phyloP scores from a whole-genome alignment of 2,113 vertebrate genomes.

The Macaca nemestrina region DNA sequence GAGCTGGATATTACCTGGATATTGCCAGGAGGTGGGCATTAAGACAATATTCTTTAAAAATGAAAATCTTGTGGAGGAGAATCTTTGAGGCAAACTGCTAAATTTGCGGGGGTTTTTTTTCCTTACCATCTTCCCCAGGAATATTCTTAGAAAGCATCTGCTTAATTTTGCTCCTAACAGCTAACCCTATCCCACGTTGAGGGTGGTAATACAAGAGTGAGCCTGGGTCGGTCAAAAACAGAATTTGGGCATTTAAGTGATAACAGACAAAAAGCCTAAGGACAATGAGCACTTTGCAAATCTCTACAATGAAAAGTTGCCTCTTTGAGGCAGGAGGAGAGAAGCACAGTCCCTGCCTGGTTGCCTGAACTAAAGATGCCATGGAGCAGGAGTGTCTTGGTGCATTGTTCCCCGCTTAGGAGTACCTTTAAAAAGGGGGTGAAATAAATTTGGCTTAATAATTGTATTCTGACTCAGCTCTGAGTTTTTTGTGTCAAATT shows the following conservation, averaged over 20 bases:
- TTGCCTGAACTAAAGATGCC: not conserved
- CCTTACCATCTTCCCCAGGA: not conserved
- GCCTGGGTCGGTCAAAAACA: slow-evolving; percentile 33
- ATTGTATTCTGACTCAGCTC: slow-evolving; percentile 35
- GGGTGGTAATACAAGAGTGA: not conserved
- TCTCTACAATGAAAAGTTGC: not conserved
- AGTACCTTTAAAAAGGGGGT: not conserved
- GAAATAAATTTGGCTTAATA: slow-evolving; percentile 44
- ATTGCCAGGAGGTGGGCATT: not conserved
- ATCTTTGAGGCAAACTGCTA: slow-evolving; percentile 29
- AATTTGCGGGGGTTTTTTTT: not conserved
- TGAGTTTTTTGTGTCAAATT: slow-evolving; percentile 16
- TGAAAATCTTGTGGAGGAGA: not conserved
- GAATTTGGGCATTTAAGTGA: slow-evolving; percentile 13
- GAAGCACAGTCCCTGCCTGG: not conserved
- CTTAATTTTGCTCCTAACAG: slow-evolving; percentile 9
- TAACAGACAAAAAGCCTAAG: not conserved
- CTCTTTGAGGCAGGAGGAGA: slow-evolving; percentile 1
- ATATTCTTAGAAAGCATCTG: slow-evolving; percentile 45
- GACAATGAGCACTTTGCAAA: not conserved
- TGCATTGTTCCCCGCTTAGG: not conserved
- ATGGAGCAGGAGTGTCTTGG: not conserved
- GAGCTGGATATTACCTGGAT: not conserved
- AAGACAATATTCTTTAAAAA: not conserved
- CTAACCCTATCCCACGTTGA: not conserved